Evolutionary conservation across 2,113 vertebrate species (phyloP), one percentile per base, ranked within the genome.

Genomic region (Pluvianellus socialis): DNA sequence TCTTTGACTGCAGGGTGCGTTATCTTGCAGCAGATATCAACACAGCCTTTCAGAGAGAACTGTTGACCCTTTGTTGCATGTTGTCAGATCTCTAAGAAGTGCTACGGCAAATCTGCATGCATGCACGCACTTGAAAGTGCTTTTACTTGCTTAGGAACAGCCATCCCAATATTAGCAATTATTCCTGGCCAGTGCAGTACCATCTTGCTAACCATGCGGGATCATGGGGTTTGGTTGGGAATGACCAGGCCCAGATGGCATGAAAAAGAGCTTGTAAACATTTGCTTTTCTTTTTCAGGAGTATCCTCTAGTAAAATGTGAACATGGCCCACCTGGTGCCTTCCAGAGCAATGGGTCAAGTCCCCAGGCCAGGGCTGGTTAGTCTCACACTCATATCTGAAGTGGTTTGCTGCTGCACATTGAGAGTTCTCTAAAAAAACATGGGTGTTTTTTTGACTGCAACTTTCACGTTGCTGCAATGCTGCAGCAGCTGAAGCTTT

Each of bases 21-120:
- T 97, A 96, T 95, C 95, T 95, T 53, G 86, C 80, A 79, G 90
- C 66, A 91, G 93, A 94, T 96, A 96, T 56, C 95, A 95, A 49
- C 80, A 49, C 45, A 93, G 86, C 87, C 90, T 95, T 92, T 61
- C 84, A 91, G 92, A 93, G 87, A 65, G 94, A 97, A 84, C 90
- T 90, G 71, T 38, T 96, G 95, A 91, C 96, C 94, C 88, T 84
- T 81, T 56, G 58, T 92, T 96, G 52, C 1, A 0, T 58, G 88
- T 92, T 95, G 79, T 93, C 77, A 95, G 90, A 67, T 92, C 79
- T 75, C 45, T 90, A 24, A 90, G 88, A 85, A 79, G 88, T 38
- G 79, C 73, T 74, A 63, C 22, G 47, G 75, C 56, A 82, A 61
- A 93, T 71, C 65, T 68, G 28, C 68, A 4, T 79, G 61, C 59